Conservation (phyloP, 2,797 vertebrate species). For the Falco berigora region DNA sequence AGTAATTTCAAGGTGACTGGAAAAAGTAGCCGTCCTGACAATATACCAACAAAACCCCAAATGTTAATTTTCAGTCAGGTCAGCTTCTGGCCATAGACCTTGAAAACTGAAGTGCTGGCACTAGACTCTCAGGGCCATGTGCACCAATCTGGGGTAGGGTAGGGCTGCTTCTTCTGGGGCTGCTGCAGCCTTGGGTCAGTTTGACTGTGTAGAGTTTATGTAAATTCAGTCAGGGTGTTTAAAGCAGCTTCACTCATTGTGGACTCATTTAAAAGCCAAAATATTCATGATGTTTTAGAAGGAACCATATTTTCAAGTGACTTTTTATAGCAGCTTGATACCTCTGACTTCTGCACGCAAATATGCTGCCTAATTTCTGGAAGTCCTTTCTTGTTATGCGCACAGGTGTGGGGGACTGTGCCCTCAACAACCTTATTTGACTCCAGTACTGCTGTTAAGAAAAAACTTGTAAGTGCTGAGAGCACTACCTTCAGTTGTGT, state of each 20-base stretch:
- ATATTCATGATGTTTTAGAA: not conserved
- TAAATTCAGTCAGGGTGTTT: not conserved
- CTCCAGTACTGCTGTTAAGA: not conserved
- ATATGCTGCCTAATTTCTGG: not conserved
- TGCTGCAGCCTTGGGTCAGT: not conserved
- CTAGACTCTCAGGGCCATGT: rapidly evolving
- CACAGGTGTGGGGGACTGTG: not conserved
- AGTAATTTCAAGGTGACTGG: not conserved
- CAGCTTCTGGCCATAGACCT: not conserved
- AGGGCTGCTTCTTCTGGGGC: not conserved
- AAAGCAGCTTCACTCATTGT: not conserved
- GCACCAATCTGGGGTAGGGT: not conserved
- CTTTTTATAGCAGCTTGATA: not conserved
- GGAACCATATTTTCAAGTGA: not conserved
- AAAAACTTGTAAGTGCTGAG: not conserved
- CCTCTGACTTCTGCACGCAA: not conserved
- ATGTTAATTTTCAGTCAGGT: not conserved
- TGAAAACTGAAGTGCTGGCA: not conserved
- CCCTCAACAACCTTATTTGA: not conserved
- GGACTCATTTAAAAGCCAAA: not conserved
- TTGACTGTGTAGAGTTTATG: not conserved
- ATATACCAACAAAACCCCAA: not conserved
- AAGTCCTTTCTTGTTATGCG: not conserved
- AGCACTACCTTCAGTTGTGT: not conserved
- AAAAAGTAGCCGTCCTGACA: not conserved